phyloP scores from a whole-genome alignment of 2,797 vertebrate species.

The Toxotes lorentzi region DNA sequence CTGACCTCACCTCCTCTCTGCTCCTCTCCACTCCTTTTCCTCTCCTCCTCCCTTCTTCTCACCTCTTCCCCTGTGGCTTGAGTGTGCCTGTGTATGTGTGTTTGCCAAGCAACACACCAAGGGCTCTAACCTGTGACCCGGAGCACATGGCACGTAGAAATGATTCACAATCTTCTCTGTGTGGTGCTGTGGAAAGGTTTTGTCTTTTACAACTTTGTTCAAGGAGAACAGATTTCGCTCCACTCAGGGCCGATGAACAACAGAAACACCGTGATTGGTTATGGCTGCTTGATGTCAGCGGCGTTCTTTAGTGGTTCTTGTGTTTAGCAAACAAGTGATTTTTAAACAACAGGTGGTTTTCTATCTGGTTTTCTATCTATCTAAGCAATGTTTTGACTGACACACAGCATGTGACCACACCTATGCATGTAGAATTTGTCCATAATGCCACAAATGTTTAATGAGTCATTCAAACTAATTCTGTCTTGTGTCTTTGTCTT shows the following conservation, averaged over 20 bases:
- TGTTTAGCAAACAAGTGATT: background rate
- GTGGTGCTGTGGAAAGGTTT: slow-evolving; percentile 76
- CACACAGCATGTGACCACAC: background rate
- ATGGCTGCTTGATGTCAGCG: background rate
- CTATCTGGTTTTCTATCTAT: background rate
- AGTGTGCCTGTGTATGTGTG: slow-evolving; percentile 47
- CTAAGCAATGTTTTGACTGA: no score
- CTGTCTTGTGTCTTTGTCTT: background rate
- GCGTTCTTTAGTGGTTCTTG: background rate
- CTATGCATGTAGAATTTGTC: background rate
- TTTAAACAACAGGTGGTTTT: slow-evolving; percentile 2
- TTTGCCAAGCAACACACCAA: slow-evolving; percentile 64
- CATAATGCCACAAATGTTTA: background rate
- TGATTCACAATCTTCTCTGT: slow-evolving; percentile 82
- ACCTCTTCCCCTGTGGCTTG: slow-evolving; percentile 68
- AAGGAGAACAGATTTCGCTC: slow-evolving; percentile 75
- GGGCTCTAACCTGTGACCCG: slow-evolving; percentile 77
- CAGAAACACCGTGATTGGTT: slow-evolving; percentile 7
- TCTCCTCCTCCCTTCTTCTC: slow-evolving; percentile 59
- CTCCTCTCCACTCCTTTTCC: slow-evolving; percentile 56
- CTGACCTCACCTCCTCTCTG: slow-evolving; percentile 79
- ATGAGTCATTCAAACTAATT: background rate
- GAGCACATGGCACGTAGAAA: slow-evolving; percentile 69
- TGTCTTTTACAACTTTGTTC: slow-evolving; percentile 82
- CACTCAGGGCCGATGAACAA: background rate